Evolutionary conservation across 2,888 invertebrate genomes (phyloP).

Genomic region (Ophioninae sp.): DNA sequence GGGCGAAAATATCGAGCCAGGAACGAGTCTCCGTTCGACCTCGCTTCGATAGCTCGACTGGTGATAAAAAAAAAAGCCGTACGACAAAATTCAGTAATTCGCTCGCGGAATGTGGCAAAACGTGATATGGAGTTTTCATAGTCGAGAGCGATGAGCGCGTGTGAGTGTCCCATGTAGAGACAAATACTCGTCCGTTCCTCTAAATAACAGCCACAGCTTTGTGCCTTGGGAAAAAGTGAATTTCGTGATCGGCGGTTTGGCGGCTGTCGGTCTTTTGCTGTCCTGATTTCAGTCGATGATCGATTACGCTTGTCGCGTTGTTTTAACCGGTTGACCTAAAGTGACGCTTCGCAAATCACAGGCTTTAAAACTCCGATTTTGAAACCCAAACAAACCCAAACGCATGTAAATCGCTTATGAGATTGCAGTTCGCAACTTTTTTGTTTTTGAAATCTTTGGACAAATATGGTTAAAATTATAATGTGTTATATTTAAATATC

Average conservation of each 20-base stretch:
- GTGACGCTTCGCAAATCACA: no score
- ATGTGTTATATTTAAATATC: no score
- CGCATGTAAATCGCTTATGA: no score
- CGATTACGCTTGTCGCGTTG: background rate
- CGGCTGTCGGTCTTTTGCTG: background rate
- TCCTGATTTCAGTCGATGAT: background rate
- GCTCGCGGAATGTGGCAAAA: background rate
- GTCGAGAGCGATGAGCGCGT: background rate
- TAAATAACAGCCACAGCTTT: background rate
- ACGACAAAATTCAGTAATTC: background rate
- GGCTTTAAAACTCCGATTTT: no score
- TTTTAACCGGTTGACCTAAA: background rate
- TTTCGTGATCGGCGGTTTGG: background rate
- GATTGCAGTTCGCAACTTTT: no score
- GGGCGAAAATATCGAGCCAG: background rate
- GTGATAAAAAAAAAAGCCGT: background rate
- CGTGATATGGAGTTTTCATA: background rate
- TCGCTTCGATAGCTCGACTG: background rate
- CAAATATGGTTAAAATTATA: no score
- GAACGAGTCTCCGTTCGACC: background rate
- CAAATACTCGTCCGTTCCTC: background rate
- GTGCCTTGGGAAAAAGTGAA: background rate
- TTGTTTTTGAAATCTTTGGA: no score
- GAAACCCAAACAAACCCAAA: no score
- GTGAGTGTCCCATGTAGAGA: background rate